Evolutionary conservation across 1,140 invertebrate genomes (phyloP).

Genomic region (Macrosteles quadrilineatus): DNA sequence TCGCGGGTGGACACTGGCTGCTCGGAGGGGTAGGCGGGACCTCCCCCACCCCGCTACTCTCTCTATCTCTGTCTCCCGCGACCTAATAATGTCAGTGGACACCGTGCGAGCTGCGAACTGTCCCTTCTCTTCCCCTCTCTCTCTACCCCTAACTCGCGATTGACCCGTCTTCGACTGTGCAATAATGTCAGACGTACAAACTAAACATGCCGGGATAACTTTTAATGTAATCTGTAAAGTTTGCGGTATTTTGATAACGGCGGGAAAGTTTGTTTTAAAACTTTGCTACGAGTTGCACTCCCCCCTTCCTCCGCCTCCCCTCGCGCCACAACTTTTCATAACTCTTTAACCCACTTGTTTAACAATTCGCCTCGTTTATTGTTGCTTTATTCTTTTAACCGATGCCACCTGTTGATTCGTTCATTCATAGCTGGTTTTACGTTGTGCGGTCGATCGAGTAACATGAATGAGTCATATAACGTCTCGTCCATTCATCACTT

Average conservation of each 20-base stretch:
- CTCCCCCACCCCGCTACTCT: constrained; percentile 9
- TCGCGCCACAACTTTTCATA: neutral
- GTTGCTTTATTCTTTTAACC: too few relatives aligned
- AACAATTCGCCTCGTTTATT: neutral
- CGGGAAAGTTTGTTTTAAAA: constrained; percentile 24
- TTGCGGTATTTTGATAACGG: constrained; percentile 16
- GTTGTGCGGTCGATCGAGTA: too few relatives aligned
- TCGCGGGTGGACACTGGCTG: constrained; percentile 38
- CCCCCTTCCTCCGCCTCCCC: neutral
- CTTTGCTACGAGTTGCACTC: constrained; percentile 15
- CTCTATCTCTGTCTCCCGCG: constrained; percentile 26
- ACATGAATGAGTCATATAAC: too few relatives aligned
- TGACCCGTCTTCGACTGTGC: constrained; percentile 13
- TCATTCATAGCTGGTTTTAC: too few relatives aligned
- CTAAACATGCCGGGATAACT: too few relatives aligned
- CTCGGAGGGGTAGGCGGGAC: constrained; percentile 28
- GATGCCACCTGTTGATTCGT: too few relatives aligned
- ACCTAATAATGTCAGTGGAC: constrained; percentile 9
- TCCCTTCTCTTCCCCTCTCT: neutral
- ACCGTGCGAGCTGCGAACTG: neutral
- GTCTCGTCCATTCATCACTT: too few relatives aligned
- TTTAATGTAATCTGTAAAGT: neutral
- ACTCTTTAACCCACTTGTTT: constrained; percentile 18
- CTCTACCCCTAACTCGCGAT: neutral
- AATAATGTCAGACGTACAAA: too few relatives aligned